Percentiles rank a stretch among this genome's conserved stretches.
phyloP scores from a whole-genome alignment of 2,797 vertebrate species.

The Atherinosoma microstoma region DNA sequence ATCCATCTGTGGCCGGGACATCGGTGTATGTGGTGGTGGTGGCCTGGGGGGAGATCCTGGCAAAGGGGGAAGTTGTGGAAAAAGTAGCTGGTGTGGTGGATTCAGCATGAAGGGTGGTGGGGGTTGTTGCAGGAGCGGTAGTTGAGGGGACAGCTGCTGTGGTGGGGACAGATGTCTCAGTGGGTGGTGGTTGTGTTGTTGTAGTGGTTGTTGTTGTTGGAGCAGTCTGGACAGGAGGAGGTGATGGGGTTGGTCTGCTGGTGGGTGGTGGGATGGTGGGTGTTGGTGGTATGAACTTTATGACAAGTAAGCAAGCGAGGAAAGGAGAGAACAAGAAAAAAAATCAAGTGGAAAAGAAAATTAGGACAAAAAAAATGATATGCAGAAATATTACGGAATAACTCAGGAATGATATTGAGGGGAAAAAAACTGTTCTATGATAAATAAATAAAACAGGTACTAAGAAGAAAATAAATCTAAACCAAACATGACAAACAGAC shows the following conservation, averaged over 20 bases:
- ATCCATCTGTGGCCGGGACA: constrained; percentile 13
- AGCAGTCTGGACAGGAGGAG: constrained; percentile 46
- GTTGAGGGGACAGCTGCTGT: constrained; percentile 45
- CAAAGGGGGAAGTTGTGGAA: constrained; percentile 40
- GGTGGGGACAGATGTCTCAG: constrained; percentile 60
- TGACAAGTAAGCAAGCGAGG: constrained; percentile 34
- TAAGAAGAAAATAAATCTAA: constrained; percentile 25
- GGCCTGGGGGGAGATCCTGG: constrained; percentile 44
- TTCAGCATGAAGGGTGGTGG: constrained; percentile 38
- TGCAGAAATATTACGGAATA: constrained; percentile 40
- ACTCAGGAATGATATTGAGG: constrained; percentile 37
- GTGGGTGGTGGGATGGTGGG: constrained; percentile 69
- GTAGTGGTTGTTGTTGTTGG: constrained; percentile 47
- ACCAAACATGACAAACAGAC: constrained; percentile 20
- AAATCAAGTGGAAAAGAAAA: constrained; percentile 61
- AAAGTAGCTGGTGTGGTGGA: constrained; percentile 36
- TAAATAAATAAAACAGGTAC: constrained; percentile 11
- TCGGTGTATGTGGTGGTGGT: constrained; percentile 27
- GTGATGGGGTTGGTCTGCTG: constrained; percentile 51
- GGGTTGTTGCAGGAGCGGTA: constrained; percentile 35
- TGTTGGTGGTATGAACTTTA: constrained; percentile 79
- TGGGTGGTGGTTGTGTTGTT: constrained; percentile 48
- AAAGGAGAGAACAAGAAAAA: constrained; percentile 47
- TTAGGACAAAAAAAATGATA: constrained; percentile 60
- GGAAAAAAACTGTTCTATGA: constrained; percentile 14